These are phyloP conservation scores for Pomatostomus ruficeps DNA, from an alignment of 2,113 vertebrate genomes.

Conservation along the genomic window DNA sequence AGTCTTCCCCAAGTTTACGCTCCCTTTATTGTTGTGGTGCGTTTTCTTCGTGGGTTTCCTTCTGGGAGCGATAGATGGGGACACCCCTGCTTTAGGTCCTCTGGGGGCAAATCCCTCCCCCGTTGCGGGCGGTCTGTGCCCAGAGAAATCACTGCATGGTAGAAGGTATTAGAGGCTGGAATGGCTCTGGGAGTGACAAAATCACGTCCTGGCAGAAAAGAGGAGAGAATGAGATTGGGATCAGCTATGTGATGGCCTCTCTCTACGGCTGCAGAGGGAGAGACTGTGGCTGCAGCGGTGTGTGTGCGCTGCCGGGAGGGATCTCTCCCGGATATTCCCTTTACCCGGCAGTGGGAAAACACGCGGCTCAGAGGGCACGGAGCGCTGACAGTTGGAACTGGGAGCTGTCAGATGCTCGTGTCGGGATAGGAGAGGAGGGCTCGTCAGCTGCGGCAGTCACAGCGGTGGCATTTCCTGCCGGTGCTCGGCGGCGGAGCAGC, in stretches of 20 bases:
- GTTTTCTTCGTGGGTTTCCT: not conserved
- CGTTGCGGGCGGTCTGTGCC: not conserved
- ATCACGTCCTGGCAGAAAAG: not conserved
- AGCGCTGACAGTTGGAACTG: not conserved
- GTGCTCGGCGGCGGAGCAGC: not conserved
- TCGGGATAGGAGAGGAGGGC: not conserved
- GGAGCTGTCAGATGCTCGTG: not conserved
- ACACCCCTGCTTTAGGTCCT: not conserved
- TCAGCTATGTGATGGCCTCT: not conserved
- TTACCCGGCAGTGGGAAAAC: not conserved
- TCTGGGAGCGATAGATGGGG: not conserved
- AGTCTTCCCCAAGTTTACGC: not conserved
- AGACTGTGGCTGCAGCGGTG: not conserved
- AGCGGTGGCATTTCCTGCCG: constrained; percentile 24
- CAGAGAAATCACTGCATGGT: not conserved
- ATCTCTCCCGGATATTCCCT: not conserved
- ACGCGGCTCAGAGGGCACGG: not conserved
- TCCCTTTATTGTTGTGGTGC: not conserved
- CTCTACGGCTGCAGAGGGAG: not conserved
- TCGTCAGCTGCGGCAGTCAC: not conserved
- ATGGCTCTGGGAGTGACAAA: not conserved
- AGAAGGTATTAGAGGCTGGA: not conserved
- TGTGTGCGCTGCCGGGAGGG: not conserved
- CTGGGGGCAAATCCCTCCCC: not conserved
- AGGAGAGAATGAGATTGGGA: not conserved